Evolutionary conservation across 2,797 vertebrate species (phyloP).

Genomic region (Karalla daura): DNA sequence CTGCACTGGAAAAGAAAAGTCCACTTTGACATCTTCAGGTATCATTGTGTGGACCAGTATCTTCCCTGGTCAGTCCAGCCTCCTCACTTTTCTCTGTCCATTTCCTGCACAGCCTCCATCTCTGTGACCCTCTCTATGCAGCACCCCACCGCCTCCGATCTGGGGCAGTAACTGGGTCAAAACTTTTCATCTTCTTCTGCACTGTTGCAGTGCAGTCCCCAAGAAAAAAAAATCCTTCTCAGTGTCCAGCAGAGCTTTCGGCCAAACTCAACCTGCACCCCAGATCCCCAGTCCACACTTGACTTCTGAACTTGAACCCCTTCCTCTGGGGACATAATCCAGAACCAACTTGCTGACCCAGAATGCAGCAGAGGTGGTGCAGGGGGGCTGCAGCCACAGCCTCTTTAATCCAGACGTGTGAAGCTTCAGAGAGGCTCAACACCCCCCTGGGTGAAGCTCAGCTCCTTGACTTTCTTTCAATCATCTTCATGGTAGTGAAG

Average conservation of each 20-base stretch:
- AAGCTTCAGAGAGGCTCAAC: conserved; percentile 83
- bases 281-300: conserved; percentile 73
- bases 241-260: conserved; percentile 75
- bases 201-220: conserved; percentile 61
- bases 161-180: conserved; percentile 25
- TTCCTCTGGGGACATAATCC: conserved; percentile 68
- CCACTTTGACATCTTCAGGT: conserved; percentile 51
- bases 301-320: conserved; percentile 56
- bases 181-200: conserved; percentile 29
- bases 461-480: conserved; percentile 73
- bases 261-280: conserved; percentile 76
- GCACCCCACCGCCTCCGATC: conserved; percentile 54
- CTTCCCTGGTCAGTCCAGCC: conserved; percentile 58
- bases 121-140: conserved; percentile 45
- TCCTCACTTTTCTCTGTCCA: conserved; percentile 71
- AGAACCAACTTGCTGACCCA: conserved; percentile 71
- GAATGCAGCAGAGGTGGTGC: conserved; percentile 61
- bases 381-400: conserved; percentile 58
- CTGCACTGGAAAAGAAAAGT: conserved; percentile 59
- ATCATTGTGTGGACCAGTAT: conserved; percentile 43
- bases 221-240: conserved; percentile 69
- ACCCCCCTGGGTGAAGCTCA: conserved; percentile 77
- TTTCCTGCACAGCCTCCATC: conserved; percentile 62
- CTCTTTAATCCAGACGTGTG: conserved; percentile 79
- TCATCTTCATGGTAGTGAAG: conserved; percentile 65